phyloP scores from a whole-genome alignment of 2,888 invertebrate species.

The Apantesis nais region DNA sequence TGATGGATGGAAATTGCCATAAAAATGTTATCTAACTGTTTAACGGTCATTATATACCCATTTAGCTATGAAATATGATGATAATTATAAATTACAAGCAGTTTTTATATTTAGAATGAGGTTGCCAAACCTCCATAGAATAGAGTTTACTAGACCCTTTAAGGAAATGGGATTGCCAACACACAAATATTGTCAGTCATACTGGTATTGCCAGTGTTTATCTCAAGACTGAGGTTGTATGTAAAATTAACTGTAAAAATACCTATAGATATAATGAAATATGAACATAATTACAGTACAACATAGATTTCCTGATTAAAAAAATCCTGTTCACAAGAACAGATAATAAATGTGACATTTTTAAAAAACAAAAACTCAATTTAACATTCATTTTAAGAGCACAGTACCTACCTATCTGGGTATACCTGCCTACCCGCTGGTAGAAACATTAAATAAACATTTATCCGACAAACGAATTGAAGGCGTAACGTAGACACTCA shows the following conservation, averaged over 20 bases:
- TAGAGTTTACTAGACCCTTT: too few species aligned
- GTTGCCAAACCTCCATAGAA: too few species aligned
- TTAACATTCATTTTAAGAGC: not conserved
- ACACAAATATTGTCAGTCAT: not conserved
- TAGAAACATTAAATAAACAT: not conserved
- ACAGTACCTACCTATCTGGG: not conserved
- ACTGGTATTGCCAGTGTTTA: not conserved
- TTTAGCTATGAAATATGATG: too few species aligned
- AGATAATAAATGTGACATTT: not conserved
- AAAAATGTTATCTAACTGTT: too few species aligned
- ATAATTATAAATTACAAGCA: too few species aligned
- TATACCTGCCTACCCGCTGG: not conserved
- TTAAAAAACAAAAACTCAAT: not conserved
- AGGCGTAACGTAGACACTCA: conserved; percentile 7
- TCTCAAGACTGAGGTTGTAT: not conserved
- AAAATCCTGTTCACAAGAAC: not conserved
- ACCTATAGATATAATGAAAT: too few species aligned
- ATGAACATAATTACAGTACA: too few species aligned
- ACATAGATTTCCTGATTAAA: not conserved
- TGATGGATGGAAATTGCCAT: too few species aligned
- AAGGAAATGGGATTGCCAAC: not conserved
- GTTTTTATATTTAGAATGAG: too few species aligned
- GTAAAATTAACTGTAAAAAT: not conserved
- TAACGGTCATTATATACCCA: too few species aligned
- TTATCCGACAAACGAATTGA: conserved; percentile 7